A percentile compares a stretch with the other conserved stretches of the same genome.
Conservation (phyloP, 2,888 invertebrate genomes). For the Drosophila mulleri region DNA sequence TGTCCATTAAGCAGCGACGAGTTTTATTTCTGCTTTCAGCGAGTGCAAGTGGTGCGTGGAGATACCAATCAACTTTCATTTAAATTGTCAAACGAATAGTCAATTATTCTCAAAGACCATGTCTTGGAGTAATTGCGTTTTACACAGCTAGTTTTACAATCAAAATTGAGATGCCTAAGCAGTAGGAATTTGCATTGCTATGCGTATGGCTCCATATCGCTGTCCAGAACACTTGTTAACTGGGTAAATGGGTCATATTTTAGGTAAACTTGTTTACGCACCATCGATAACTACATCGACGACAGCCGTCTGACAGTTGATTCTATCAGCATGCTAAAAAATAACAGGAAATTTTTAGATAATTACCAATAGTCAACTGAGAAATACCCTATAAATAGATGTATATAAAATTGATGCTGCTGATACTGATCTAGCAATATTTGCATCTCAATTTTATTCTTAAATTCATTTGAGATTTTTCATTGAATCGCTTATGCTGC, state of each 20-base stretch:
- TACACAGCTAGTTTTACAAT: constrained; percentile 22
- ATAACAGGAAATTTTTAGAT: constrained; percentile 5
- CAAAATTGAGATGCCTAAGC: constrained; percentile 5
- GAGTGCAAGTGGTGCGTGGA: constrained; percentile 58
- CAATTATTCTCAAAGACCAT: constrained; percentile 56
- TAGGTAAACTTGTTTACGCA: constrained; percentile 83
- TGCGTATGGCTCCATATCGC: constrained; percentile 38
- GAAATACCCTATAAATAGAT: neutral
- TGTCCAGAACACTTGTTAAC: constrained; percentile 54
- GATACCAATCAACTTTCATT: constrained; percentile 83
- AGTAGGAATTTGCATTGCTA: constrained; percentile 40
- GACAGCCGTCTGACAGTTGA: constrained; percentile 22
- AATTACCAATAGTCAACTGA: neutral
- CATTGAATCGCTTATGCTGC: neutral
- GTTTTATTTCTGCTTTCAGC: constrained; percentile 46
- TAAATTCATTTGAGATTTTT: neutral
- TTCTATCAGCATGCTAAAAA: constrained; percentile 42
- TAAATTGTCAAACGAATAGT: constrained; percentile 74
- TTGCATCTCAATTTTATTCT: neutral
- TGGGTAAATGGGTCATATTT: constrained; percentile 85
- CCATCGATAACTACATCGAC: constrained; percentile 33
- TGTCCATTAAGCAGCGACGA: constrained; percentile 50
- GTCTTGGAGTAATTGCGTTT: constrained; percentile 33
- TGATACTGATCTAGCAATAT: neutral
- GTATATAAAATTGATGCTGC: neutral